Conservation (phyloP, 2,888 invertebrate species). For the Euclidia mi region DNA sequence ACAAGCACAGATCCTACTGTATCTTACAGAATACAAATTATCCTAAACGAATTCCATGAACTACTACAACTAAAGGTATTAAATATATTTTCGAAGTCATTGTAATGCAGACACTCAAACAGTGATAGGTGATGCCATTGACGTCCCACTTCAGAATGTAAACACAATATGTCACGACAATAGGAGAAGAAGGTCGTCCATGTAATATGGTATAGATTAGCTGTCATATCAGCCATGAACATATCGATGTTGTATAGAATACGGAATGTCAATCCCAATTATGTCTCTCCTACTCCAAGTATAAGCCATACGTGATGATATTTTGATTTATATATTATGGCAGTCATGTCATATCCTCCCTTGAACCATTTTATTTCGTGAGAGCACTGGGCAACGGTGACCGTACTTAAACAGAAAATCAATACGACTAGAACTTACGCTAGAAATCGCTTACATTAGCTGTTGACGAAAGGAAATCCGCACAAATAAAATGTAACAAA, state of each 20-base stretch:
- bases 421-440: constrained; percentile 38
- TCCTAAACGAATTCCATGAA: too few species aligned
- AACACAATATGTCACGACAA: constrained; percentile 5
- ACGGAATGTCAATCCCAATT: constrained; percentile 37
- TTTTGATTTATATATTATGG: constrained; percentile 35
- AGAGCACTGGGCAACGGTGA: constrained; percentile 35
- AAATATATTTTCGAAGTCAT: too few species aligned
- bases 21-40: too few species aligned
- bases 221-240: constrained; percentile 26
- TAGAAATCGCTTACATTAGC: constrained; percentile 34
- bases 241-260: constrained; percentile 16
- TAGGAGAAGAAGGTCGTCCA: constrained; percentile 17
- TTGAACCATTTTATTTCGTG: constrained; percentile 38
- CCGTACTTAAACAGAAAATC: constrained; percentile 49
- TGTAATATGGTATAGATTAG: constrained; percentile 26
- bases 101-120: too few species aligned
- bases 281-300: constrained; percentile 25
- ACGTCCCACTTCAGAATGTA: neutral
- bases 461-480: too few species aligned
- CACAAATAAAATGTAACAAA: constrained; percentile 33
- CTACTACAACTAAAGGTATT: too few species aligned
- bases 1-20: too few species aligned
- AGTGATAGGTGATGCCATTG: neutral
- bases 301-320: constrained; percentile 29
- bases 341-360: constrained; percentile 27